These are phyloP conservation scores for Hestina assimilis DNA, from an alignment of 1,140 invertebrate genomes.

Conservation along the genomic window DNA sequence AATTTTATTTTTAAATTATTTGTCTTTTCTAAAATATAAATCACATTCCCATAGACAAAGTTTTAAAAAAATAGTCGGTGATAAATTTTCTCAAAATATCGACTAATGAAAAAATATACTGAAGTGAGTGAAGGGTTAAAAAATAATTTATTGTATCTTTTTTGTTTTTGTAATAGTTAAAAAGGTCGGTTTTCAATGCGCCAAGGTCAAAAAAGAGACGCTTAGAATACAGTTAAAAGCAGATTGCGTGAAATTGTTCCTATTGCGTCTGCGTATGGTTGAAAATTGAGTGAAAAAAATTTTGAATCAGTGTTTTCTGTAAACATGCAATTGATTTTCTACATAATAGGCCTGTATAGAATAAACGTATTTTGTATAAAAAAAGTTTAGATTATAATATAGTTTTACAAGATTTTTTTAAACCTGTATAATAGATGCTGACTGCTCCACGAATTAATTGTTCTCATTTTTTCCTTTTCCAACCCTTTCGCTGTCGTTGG, in stretches of 20 bases:
- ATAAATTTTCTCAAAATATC: no score
- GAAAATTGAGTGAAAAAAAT: not conserved
- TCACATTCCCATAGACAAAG: no score
- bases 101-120: no score
- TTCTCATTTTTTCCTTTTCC: not conserved
- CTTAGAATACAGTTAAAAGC: slow-evolving; percentile 1
- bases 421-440: slow-evolving; percentile 10
- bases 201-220: not conserved
- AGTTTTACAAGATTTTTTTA: slow-evolving; percentile 37
- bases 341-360: slow-evolving; percentile 47
- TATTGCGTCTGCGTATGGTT: slow-evolving; percentile 17
- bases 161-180: no score
- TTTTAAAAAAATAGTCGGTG: no score
- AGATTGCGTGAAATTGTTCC: slow-evolving; percentile 15
- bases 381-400: slow-evolving; percentile 34
- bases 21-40: no score
- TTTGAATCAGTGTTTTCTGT: slow-evolving; percentile 3
- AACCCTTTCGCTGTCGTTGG: no score
- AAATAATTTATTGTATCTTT: no score
- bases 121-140: no score
- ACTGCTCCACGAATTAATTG: slow-evolving; percentile 1
- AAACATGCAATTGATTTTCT: slow-evolving; percentile 7
- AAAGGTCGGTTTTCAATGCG: not conserved
- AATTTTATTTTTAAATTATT: no score
- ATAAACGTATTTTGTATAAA: slow-evolving; percentile 54